A percentile compares a stretch with the other conserved stretches of the same genome.
Conservation (phyloP, 1,140 invertebrate species). For the Hycleus cichorii region DNA sequence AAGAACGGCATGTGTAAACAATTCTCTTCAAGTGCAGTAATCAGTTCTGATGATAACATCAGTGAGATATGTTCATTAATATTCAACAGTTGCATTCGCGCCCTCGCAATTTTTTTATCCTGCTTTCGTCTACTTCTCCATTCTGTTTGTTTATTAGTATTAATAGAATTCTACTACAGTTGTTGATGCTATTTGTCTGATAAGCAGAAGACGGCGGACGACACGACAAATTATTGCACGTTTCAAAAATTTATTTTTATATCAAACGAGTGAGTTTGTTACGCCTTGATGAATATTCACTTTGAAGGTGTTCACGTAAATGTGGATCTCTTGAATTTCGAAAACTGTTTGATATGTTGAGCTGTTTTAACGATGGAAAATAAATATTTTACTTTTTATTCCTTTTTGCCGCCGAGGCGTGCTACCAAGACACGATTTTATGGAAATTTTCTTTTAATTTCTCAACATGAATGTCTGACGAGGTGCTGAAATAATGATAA, state of each 20-base stretch:
- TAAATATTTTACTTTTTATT: constrained; percentile 15
- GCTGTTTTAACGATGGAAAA: constrained; percentile 14
- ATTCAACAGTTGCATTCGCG: no score
- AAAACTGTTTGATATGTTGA: constrained; percentile 10
- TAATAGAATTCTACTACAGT: no score
- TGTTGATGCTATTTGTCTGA: no score
- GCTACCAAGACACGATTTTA: constrained; percentile 9
- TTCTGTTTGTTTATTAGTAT: no score
- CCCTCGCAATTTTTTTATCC: no score
- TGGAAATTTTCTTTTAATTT: constrained; percentile 15
- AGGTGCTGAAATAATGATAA: not conserved
- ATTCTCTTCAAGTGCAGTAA: no score
- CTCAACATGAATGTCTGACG: constrained; percentile 7
- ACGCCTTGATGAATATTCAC: constrained; percentile 14
- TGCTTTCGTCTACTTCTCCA: no score
- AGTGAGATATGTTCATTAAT: no score
- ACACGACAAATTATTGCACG: constrained; percentile 1
- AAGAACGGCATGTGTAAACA: no score
- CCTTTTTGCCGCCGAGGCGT: constrained; percentile 9
- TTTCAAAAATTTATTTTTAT: constrained; percentile 14
- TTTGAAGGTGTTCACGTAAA: constrained; percentile 6
- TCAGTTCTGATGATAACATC: no score
- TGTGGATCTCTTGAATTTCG: constrained; percentile 8
- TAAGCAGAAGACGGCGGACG: no score
- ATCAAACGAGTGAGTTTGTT: constrained; percentile 12